Conservation (phyloP, 2,113 vertebrate species). For the Martes martes region DNA sequence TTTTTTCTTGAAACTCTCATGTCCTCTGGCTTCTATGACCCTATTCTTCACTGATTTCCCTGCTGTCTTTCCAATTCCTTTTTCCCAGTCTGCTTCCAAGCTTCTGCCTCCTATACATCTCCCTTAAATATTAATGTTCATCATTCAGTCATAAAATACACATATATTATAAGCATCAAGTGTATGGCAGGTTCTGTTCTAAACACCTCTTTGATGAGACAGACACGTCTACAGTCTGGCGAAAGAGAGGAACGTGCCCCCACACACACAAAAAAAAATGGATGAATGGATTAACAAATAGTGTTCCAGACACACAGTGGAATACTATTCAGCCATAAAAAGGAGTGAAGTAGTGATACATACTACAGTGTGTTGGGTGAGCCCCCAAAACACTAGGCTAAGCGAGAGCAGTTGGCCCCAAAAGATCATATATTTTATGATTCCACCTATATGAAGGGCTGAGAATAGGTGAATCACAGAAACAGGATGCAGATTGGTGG, state of each 20-base stretch:
- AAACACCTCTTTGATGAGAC: background rate
- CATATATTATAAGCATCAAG: background rate
- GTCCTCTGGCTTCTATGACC: background rate
- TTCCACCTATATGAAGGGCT: background rate
- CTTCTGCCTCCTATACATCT: background rate
- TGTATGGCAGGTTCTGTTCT: background rate
- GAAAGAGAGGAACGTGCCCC: background rate
- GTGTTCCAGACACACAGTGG: background rate
- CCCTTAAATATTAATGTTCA: background rate
- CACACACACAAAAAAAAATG: too few species aligned
- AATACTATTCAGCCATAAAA: background rate
- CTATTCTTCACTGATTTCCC: background rate
- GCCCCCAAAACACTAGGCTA: background rate
- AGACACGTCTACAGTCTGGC: background rate
- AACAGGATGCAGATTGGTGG: background rate
- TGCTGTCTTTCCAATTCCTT: background rate
- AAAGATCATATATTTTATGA: background rate
- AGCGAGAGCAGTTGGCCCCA: background rate
- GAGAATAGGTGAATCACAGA: background rate
- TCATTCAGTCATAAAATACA: background rate
- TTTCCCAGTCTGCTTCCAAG: background rate
- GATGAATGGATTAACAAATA: background rate
- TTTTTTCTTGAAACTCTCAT: background rate
- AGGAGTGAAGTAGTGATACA: background rate
- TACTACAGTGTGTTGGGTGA: background rate